Conservation (phyloP, 92 coral and sea anemone species). For the Porites lobata region DNA sequence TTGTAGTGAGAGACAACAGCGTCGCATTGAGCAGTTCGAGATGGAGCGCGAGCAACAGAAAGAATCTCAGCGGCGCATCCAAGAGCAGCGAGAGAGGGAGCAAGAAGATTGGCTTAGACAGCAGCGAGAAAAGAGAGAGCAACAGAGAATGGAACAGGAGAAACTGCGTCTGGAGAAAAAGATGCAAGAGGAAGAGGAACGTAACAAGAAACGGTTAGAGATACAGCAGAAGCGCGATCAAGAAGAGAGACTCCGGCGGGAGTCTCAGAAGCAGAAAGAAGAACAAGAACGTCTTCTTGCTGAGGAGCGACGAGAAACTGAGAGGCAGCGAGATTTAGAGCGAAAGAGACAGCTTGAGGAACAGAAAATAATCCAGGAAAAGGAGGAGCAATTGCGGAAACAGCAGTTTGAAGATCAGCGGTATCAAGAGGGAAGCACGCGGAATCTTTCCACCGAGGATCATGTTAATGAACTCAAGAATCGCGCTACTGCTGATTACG, state of each 20-base stretch:
- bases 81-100: conserved; percentile 70
- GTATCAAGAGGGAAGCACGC: conserved; percentile 65
- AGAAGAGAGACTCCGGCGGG: conserved; percentile 76
- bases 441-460: conserved; percentile 56
- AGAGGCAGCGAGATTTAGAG: conserved; percentile 72
- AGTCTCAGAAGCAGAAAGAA: conserved; percentile 59
- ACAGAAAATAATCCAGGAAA: conserved; percentile 79
- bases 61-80: conserved; percentile 73
- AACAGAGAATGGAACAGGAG: conserved; percentile 75
- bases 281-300: conserved; percentile 59
- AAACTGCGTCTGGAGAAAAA: conserved; percentile 73
- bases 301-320: conserved; percentile 78
- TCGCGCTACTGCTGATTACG: conserved; percentile 88
- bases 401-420: conserved; percentile 86
- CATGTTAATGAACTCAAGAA: conserved; percentile 86
- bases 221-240: conserved; percentile 80
- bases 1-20: conserved; percentile 55
- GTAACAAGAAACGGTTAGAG: conserved; percentile 65
- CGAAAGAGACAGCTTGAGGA: conserved; percentile 79
- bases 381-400: conserved; percentile 89
- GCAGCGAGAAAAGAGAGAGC: conserved; percentile 78
- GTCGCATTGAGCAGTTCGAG: conserved; percentile 68
- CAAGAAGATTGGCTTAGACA: conserved; percentile 79
- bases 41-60: conserved; percentile 79
- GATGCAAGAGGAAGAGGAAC: conserved; percentile 83